Conservation (phyloP, 2,113 vertebrate genomes). For the Zapus hudsonius region DNA sequence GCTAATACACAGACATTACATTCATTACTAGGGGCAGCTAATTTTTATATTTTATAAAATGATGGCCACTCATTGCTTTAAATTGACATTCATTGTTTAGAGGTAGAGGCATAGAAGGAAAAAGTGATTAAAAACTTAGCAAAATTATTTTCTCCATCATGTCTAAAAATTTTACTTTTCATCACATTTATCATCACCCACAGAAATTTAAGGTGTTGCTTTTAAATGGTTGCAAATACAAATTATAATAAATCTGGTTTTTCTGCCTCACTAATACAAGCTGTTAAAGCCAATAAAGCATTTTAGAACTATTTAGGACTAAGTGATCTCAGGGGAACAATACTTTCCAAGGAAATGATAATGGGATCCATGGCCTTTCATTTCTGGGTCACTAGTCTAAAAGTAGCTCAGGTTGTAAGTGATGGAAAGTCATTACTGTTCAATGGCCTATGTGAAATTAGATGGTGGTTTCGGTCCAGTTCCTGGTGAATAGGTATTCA, state of each 20-base stretch:
- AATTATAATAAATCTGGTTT: slow-evolving; percentile 61
- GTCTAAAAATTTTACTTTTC: slow-evolving; percentile 34
- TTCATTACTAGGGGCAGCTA: slow-evolving; percentile 12
- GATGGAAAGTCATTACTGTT: slow-evolving; percentile 62
- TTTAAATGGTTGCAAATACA: slow-evolving; percentile 38
- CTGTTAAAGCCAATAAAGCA: slow-evolving; percentile 56
- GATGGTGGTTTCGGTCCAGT: slow-evolving; percentile 57
- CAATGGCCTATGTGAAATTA: slow-evolving; percentile 68
- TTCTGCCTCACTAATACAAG: not conserved
- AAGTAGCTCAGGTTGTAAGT: slow-evolving; percentile 56
- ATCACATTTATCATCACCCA: not conserved
- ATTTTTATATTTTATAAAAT: not conserved
- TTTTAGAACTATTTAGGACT: slow-evolving; percentile 45
- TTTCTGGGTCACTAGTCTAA: slow-evolving; percentile 47
- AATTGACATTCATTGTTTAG: not conserved
- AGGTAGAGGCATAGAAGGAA: not conserved
- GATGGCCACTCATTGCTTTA: not conserved
- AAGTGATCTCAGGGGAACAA: slow-evolving; percentile 48
- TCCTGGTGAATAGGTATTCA: slow-evolving; percentile 52
- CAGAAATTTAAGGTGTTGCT: slow-evolving; percentile 25
- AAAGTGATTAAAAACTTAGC: not conserved
- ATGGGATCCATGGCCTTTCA: slow-evolving; percentile 62
- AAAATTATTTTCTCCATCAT: not conserved
- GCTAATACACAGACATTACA: not conserved
- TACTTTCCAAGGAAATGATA: slow-evolving; percentile 62